Evolutionary conservation across 2,888 invertebrate species (phyloP), one percentile per base, ranked within the genome.

Genomic region (Andrena trimmerana): DNA sequence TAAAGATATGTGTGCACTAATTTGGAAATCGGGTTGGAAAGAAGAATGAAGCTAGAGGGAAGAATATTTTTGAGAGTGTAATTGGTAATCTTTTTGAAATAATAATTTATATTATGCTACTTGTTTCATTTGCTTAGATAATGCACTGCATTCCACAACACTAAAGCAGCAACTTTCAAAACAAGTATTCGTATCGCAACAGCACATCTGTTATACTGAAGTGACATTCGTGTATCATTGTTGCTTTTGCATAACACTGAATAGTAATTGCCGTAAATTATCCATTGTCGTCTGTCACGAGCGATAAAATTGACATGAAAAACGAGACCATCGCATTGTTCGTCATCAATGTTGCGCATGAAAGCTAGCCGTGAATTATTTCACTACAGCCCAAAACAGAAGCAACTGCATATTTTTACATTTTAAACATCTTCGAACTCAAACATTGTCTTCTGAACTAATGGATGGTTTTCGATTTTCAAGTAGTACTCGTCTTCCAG

Each of bases 191-290:
- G 2, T 24, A 24, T 57, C 24, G 24, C 57, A 63, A 63, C 24
- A 63, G 36, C 2, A 5, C 31, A 33, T 31, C 33, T 31, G 31
- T 42, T 42, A 16, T 42, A 13, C 42, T 5, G 54, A 54, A 20
- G 54, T 54, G 54, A 54, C 57, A 57, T 57, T 57, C 24, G 10
- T 57, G 24, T 10, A 57, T 24, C 57, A 57, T 57, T 57, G 42
- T 42, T 42, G 27, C 24, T 24, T 57, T 57, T 57, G 10, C 27
- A 27, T 57, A 57, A 57, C 57, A 7, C 27, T 57, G 57, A 57
- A 57, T 57, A 57, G 57, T 57, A 57, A 57, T 57, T 57, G 20
- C 4, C 57, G 24, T 57, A 27, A 57, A 57, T 57, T 57, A 27
- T 57, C 57, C 54, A 54, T 54, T 54, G 54, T 24, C 24, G 24